Percentiles rank a stretch among this genome's conserved stretches.
These are phyloP conservation scores for Cyphomyrus plagiostoma DNA, from an alignment of 2,113 vertebrate species.

Conservation along the genomic window DNA sequence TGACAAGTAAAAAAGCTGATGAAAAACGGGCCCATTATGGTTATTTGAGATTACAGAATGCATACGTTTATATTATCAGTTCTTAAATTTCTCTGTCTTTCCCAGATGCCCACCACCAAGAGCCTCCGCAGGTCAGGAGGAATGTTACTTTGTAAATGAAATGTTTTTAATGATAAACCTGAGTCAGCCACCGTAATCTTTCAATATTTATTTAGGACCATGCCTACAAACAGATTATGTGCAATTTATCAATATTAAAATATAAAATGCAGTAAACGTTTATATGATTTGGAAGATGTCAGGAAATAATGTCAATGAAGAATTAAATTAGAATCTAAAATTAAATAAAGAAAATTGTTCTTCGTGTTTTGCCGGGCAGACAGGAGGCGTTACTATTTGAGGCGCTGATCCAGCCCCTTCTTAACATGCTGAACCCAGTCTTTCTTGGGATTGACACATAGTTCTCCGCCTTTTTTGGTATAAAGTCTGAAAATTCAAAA, in stretches of 20 bases:
- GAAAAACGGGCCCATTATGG: no score
- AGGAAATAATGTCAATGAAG: background rate
- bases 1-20: no score
- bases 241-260: background rate
- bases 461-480: background rate
- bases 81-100: background rate
- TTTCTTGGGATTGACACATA: background rate
- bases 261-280: background rate
- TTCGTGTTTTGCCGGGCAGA: background rate
- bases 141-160: background rate
- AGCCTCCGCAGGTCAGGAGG: background rate
- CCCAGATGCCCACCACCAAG: background rate
- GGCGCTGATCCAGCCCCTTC: background rate
- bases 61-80: no score
- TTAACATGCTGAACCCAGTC: background rate
- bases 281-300: background rate
- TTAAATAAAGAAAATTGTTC: background rate
- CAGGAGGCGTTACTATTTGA: background rate
- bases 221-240: background rate
- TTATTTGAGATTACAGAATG: no score
- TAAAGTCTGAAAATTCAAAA: background rate
- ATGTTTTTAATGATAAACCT: background rate
- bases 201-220: background rate
- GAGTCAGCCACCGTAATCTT: background rate
- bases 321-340: background rate